A percentile compares a stretch with the other conserved stretches of the same genome.
Conservation (phyloP, 1,140 invertebrate genomes). For the Neodiprion lecontei region DNA sequence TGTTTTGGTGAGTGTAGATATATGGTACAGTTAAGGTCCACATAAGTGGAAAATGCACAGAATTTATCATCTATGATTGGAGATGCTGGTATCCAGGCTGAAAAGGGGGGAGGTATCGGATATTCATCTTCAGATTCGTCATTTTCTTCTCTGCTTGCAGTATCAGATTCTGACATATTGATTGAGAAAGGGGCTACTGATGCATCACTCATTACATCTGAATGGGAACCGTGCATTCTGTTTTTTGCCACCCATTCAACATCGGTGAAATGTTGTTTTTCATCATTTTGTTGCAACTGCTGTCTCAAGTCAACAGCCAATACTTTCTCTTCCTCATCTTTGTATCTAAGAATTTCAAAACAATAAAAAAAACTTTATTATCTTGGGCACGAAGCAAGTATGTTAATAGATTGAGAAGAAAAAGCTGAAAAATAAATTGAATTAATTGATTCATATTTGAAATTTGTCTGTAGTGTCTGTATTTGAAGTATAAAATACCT, state of each 20-base stretch:
- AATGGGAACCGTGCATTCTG: neutral
- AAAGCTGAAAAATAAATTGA: too few species aligned
- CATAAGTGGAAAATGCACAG: slow-evolving; percentile 61
- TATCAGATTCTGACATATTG: neutral
- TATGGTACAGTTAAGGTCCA: slow-evolving; percentile 64
- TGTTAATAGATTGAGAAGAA: too few species aligned
- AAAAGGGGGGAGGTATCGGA: slow-evolving; percentile 5
- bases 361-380: neutral
- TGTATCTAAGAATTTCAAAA: slow-evolving; percentile 26
- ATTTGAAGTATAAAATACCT: too few species aligned
- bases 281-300: slow-evolving; percentile 27
- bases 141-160: neutral
- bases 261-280: neutral
- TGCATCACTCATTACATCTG: neutral
- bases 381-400: too few species aligned
- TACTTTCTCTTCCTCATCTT: slow-evolving; percentile 30
- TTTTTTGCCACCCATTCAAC: slow-evolving; percentile 4
- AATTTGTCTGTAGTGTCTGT: too few species aligned
- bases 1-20: slow-evolving; percentile 57
- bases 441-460: too few species aligned
- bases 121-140: slow-evolving; percentile 10
- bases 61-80: slow-evolving; percentile 55
- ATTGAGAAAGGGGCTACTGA: neutral
- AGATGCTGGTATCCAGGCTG: slow-evolving; percentile 50
- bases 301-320: slow-evolving; percentile 44